Percentiles rank a stretch among this genome's conserved stretches.
These are phyloP conservation scores for Sphaerophoria taeniata DNA, from an alignment of 2,888 invertebrate genomes.

Conservation along the genomic window DNA sequence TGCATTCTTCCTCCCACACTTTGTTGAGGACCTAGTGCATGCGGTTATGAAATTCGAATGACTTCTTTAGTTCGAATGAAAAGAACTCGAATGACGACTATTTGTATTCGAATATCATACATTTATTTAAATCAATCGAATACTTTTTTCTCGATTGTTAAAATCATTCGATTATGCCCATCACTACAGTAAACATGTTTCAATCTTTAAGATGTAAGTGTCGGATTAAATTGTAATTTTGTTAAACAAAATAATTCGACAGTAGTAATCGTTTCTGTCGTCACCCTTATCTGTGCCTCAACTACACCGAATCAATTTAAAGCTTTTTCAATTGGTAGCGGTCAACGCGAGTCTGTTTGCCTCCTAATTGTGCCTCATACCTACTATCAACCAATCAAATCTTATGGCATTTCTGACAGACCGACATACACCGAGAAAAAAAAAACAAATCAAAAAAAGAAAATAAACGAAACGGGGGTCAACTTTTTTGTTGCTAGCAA, in stretches of 20 bases:
- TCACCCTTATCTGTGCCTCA: no score
- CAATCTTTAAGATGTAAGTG: slow-evolving; percentile 24
- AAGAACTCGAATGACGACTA: no score
- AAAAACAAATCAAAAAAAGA: background rate
- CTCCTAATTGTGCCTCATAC: background rate
- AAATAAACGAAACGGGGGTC: slow-evolving; percentile 28
- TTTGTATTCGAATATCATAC: no score
- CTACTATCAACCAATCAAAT: slow-evolving; percentile 45
- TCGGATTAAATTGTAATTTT: slow-evolving; percentile 50
- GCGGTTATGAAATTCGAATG: no score
- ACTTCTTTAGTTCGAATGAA: no score
- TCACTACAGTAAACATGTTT: no score
- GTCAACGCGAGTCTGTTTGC: background rate
- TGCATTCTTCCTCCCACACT: no score
- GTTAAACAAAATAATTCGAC: slow-evolving; percentile 49
- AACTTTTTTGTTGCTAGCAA: slow-evolving; percentile 38
- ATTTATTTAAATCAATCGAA: no score
- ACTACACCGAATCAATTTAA: background rate
- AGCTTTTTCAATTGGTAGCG: slow-evolving; percentile 39
- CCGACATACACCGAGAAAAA: background rate
- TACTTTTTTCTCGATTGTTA: no score
- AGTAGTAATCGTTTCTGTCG: background rate
- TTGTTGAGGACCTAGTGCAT: no score
- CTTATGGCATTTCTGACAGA: slow-evolving; percentile 14
- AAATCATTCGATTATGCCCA: no score